Percentiles rank a stretch among this genome's conserved stretches.
phyloP scores from a whole-genome alignment of 37 sponge, comb jelly and placozoan species.

The Eunapius fragilis region DNA sequence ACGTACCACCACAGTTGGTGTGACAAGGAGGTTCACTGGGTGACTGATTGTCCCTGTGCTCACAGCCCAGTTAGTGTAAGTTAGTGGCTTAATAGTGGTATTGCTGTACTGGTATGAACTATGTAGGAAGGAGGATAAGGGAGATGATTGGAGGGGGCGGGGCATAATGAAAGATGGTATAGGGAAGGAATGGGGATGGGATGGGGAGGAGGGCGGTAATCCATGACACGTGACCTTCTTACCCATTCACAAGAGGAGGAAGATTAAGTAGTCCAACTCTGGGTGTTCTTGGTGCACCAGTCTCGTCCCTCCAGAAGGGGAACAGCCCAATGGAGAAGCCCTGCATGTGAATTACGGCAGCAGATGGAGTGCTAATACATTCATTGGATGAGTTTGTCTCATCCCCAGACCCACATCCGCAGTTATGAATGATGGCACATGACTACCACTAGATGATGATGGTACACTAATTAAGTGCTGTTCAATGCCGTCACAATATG shows the following conservation, averaged over 20 bases:
- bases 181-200: too few relatives aligned
- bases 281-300: constrained; percentile 70
- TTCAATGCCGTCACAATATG: too few relatives aligned
- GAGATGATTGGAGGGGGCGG: too few relatives aligned
- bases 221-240: neutral
- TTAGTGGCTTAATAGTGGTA: constrained; percentile 25
- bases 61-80: constrained; percentile 45
- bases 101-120: neutral
- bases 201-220: too few relatives aligned
- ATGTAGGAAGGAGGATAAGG: too few relatives aligned
- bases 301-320: constrained; percentile 74
- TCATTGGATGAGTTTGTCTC: too few relatives aligned
- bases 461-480: too few relatives aligned
- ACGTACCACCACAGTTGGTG: constrained; percentile 59
- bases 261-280: constrained; percentile 22
- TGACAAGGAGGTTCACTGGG: constrained; percentile 47
- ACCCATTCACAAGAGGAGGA: constrained; percentile 13
- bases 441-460: too few relatives aligned
- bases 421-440: too few relatives aligned
- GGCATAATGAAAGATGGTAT: too few relatives aligned
- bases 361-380: too few relatives aligned
- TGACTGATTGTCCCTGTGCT: constrained; percentile 12
- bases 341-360: neutral
- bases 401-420: too few relatives aligned
- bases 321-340: constrained; percentile 50